phyloP scores from a whole-genome alignment of 2,888 invertebrate species.

The Noctua fimbriata region DNA sequence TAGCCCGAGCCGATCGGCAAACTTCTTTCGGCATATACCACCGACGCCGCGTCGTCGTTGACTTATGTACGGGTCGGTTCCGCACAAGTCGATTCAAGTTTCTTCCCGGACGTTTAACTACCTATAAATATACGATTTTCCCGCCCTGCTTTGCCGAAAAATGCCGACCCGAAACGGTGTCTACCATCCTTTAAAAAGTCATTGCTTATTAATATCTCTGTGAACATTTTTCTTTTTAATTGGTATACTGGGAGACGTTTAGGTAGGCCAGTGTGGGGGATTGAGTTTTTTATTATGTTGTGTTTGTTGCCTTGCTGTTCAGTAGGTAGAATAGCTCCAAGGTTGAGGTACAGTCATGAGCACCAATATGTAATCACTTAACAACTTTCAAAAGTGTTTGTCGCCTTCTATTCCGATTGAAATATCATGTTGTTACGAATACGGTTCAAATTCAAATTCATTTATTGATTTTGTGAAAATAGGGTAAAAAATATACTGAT shows the following conservation, averaged over 20 bases:
- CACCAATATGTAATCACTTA: too few relatives aligned
- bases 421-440: too few relatives aligned
- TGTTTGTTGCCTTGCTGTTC: neutral
- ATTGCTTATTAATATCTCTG: conserved; percentile 37
- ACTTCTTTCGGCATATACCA: neutral
- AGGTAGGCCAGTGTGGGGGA: conserved; percentile 1
- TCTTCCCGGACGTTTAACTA: neutral
- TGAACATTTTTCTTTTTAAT: conserved; percentile 40
- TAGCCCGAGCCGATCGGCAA: neutral
- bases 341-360: too few relatives aligned
- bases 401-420: too few relatives aligned
- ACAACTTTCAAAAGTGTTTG: too few relatives aligned
- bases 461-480: too few relatives aligned
- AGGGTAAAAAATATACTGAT: too few relatives aligned
- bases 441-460: too few relatives aligned
- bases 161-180: neutral
- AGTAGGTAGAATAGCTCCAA: neutral
- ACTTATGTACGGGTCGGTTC: neutral
- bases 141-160: fast-evolving
- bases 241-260: conserved; percentile 9
- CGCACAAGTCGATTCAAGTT: neutral
- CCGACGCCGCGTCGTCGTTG: neutral
- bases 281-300: conserved; percentile 27
- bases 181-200: neutral
- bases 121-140: neutral